These are phyloP conservation scores for Porites lobata DNA, from an alignment of 92 coral and sea anemone species.

Conservation along the genomic window DNA sequence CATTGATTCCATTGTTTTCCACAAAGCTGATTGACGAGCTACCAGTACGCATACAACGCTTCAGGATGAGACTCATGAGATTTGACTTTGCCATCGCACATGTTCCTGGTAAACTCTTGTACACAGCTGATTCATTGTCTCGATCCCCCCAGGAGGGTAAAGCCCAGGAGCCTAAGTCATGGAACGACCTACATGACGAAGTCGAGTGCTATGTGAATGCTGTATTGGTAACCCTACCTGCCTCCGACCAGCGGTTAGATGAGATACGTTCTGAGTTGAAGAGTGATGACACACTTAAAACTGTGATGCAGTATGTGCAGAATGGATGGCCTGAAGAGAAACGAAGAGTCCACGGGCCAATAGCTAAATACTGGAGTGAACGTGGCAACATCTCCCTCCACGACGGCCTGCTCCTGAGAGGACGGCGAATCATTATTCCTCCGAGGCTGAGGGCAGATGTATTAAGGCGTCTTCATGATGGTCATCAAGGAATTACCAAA, in stretches of 20 bases:
- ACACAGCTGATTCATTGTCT: conserved; percentile 64
- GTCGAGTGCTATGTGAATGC: conserved; percentile 40
- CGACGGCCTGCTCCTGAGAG: conserved; percentile 65
- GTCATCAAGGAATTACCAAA: too few species aligned
- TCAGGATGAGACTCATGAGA: conserved; percentile 59
- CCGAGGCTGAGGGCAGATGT: conserved; percentile 21
- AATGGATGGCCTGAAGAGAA: too few species aligned
- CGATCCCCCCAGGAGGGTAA: conserved; percentile 27
- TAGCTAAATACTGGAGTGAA: too few species aligned
- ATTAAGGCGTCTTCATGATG: too few species aligned
- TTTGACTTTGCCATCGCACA: conserved; percentile 48
- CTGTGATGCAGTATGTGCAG: too few species aligned
- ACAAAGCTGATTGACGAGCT: conserved; percentile 72
- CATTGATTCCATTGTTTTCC: conserved; percentile 61
- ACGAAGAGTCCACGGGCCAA: too few species aligned
- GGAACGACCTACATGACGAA: conserved; percentile 36
- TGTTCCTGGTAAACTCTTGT: conserved; percentile 66
- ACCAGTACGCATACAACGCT: conserved; percentile 52
- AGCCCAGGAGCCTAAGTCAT: conserved; percentile 12
- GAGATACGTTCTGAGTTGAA: too few species aligned
- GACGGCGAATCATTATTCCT: conserved; percentile 63
- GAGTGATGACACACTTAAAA: too few species aligned
- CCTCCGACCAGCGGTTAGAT: background rate
- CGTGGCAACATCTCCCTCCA: conserved; percentile 59
- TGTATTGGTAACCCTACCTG: conserved; percentile 43